Base-by-base conservation (phyloP, 1,140 invertebrate species). In the Pseudoatta argentina region DNA sequence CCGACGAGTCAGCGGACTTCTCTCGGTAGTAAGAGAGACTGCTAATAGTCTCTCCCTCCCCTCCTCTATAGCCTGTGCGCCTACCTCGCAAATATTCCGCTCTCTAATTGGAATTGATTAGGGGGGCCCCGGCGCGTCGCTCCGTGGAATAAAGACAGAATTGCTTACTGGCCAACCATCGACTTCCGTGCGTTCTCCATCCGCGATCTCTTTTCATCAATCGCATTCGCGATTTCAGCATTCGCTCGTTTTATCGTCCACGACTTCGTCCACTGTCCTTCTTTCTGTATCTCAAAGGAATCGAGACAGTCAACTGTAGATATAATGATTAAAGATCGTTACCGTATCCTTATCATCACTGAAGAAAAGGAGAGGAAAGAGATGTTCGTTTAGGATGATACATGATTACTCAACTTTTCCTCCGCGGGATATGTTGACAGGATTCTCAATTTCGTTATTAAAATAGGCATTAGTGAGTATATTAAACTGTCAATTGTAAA, bases 21-120 rank as follows among this genome's bases (percentile, higher is more conserved):
- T 86, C 75, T 90, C 91, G 91, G 91, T 92, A 93, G 91, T 91
- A 94, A 94, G 92, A 93, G 92, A 93, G 91, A 92, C 92, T 93
- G 94, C 93, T 95, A 95, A 95, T 95, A 95, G 93, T 95, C 94
- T 44, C 39, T 44, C 39, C 39, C 39, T 44, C 39, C 39, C 8
- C 10, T 44, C 91, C 92, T 93, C 89, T 88, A 81, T 89, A 89
- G 77, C n/a, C n/a, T 53, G 89, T 82, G 78, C 71, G 92, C 91
- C 92, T 93, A 91, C 92, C 92, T 89, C 91, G 94, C 92, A 95
- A 95, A 95, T 95, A 95, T 95, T 95, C 93, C 91, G 92, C 93
- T 94, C 94, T 95, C 94, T 95, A 95, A 95, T 95, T 95, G 95
- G 94, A 95, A 95, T 95, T 95, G 94, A 95, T 95, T 95, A 95